Evolutionary conservation across 2,113 vertebrate genomes (phyloP).

Genomic region (Pseudorectes ferrugineus): DNA sequence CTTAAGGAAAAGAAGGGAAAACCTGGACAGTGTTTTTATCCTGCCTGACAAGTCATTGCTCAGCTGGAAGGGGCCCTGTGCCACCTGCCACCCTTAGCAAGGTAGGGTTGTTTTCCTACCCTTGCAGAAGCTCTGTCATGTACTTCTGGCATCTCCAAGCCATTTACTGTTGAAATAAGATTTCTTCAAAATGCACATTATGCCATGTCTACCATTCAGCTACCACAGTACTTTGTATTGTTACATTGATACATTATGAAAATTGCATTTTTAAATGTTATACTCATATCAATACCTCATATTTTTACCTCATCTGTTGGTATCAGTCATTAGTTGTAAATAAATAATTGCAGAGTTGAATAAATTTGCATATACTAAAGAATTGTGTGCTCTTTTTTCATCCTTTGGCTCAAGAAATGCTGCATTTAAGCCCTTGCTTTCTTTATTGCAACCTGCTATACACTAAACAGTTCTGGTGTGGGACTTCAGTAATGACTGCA

Average conservation of each 20-base stretch:
- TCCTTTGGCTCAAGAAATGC: background rate
- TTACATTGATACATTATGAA: conserved; percentile 67
- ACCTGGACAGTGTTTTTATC: background rate
- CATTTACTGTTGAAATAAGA: background rate
- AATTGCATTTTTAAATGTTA: conserved; percentile 72
- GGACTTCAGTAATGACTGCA: background rate
- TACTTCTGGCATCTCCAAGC: conserved; percentile 12
- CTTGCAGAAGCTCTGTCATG: background rate
- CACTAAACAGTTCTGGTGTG: background rate
- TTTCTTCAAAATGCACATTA: conserved; percentile 26
- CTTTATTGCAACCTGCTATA: background rate
- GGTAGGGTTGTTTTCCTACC: background rate
- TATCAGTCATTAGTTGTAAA: conserved; percentile 75
- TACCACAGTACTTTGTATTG: conserved; percentile 65
- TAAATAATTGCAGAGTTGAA: conserved; percentile 71
- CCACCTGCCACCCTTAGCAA: background rate
- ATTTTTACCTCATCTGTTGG: conserved; percentile 78
- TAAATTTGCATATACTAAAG: conserved; percentile 70
- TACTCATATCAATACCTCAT: conserved; percentile 79
- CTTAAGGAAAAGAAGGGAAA: background rate
- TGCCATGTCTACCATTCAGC: conserved; percentile 38
- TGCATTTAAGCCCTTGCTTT: background rate
- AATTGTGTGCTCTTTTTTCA: background rate
- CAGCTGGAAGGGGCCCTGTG: background rate
- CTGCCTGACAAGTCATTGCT: background rate